These are phyloP conservation scores for Aphyosemion australe DNA, from an alignment of 2,113 vertebrate genomes.

Conservation along the genomic window DNA sequence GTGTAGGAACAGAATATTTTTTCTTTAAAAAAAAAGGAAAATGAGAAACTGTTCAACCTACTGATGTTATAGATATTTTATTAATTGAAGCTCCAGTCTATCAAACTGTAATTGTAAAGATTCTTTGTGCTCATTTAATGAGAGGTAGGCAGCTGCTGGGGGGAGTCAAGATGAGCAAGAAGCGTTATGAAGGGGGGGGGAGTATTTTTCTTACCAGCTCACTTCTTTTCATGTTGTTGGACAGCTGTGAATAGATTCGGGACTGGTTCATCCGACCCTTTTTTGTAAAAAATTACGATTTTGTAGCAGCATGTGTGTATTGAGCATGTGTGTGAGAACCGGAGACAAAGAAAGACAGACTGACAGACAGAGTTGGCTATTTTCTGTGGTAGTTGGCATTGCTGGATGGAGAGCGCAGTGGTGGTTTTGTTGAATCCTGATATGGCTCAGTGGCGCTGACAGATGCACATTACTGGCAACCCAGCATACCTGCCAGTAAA, in stretches of 20 bases:
- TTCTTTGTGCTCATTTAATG: conserved; percentile 41
- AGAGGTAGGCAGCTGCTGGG: conserved; percentile 31
- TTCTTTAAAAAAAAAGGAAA: conserved; percentile 24
- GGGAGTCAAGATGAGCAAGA: conserved; percentile 28
- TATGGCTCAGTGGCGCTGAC: conserved; percentile 43
- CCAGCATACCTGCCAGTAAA: conserved; percentile 42
- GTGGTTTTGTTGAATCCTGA: conserved; percentile 57
- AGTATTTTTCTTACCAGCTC: conserved; percentile 39
- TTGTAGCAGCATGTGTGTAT: conserved; percentile 27
- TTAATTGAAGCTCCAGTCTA: conserved; percentile 36
- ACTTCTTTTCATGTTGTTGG: conserved; percentile 51
- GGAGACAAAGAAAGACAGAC: conserved; percentile 26
- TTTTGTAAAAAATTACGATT: conserved; percentile 34
- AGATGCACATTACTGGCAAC: conserved; percentile 49
- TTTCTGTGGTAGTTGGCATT: conserved; percentile 49
- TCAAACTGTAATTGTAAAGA: conserved; percentile 24
- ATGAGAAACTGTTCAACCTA: conserved; percentile 31
- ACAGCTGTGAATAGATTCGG: conserved; percentile 52
- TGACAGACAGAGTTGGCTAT: conserved; percentile 48
- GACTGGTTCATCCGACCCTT: conserved; percentile 44
- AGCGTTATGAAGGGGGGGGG: conserved; percentile 7
- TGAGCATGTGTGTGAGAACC: conserved; percentile 11
- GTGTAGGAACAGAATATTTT: background rate
- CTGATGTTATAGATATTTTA: conserved; percentile 38
- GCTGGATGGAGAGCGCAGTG: conserved; percentile 51